Evolutionary conservation across 2,113 vertebrate genomes (phyloP).

Genomic region (Upupa epops): DNA sequence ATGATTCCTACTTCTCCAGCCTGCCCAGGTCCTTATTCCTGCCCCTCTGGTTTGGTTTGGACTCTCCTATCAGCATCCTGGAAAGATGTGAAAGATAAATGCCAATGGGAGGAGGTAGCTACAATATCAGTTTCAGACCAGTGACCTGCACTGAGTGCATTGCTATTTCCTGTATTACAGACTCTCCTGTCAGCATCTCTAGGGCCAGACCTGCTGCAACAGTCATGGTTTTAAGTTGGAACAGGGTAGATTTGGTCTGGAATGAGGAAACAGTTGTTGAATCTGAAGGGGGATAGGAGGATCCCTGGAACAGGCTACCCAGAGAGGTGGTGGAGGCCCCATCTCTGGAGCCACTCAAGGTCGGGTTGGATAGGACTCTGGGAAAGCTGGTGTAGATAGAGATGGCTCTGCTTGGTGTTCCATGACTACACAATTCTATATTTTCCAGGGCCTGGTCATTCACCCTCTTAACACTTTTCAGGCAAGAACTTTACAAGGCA

Average conservation of each 20-base stretch:
- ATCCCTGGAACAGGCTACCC: no score
- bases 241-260: no score
- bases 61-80: not conserved
- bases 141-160: no score
- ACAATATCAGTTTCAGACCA: not conserved
- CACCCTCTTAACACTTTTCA: not conserved
- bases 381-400: no score
- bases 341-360: no score
- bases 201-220: not conserved
- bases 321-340: no score
- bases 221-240: not conserved
- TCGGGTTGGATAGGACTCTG: no score
- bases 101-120: not conserved
- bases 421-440: not conserved
- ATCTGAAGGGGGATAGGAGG: no score
- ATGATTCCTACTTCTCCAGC: no score
- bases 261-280: no score
- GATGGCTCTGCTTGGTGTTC: no score
- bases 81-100: not conserved
- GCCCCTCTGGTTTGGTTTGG: accelerated
- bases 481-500: not conserved
- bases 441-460: not conserved
- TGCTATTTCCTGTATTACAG: accelerated
- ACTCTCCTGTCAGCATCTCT: not conserved
- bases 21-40: not conserved